A percentile compares a stretch with the other conserved stretches of the same genome.
These are phyloP conservation scores for Leucoraja erinaceus DNA, from an alignment of 2,113 vertebrate species.

Conservation along the genomic window DNA sequence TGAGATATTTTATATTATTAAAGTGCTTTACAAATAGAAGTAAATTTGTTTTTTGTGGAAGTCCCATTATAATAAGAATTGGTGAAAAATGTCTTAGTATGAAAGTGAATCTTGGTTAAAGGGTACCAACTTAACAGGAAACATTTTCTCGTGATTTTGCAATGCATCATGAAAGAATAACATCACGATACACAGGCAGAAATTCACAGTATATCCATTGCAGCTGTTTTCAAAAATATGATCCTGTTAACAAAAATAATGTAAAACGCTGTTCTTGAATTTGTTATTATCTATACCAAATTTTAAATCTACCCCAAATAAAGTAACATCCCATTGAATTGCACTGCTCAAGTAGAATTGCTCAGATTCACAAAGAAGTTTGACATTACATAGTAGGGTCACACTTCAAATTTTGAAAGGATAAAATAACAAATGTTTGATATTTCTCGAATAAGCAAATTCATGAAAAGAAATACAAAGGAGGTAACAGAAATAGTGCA, in stretches of 20 bases:
- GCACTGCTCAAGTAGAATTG: not conserved
- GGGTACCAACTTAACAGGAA: not conserved
- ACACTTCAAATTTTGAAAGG: not conserved
- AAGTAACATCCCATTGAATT: not conserved
- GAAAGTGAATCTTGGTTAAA: not conserved
- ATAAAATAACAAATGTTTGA: not conserved
- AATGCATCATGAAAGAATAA: not conserved
- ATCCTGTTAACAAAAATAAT: not conserved
- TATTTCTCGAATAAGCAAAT: not conserved
- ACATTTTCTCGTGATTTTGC: not conserved
- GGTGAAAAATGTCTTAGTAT: not conserved
- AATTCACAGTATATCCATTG: not conserved
- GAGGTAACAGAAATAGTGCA: not conserved
- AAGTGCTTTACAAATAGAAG: not conserved
- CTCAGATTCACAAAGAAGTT: not conserved
- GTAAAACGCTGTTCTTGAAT: not conserved
- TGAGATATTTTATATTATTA: not conserved
- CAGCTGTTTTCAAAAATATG: not conserved
- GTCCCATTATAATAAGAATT: not conserved
- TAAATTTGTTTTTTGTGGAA: not conserved
- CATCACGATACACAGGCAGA: not conserved
- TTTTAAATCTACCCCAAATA: slow-evolving; percentile 1
- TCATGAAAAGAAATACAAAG: not conserved
- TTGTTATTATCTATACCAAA: not conserved
- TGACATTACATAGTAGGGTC: not conserved